Conservation (phyloP, 2,113 vertebrate genomes). For the Crotalus horridus region DNA sequence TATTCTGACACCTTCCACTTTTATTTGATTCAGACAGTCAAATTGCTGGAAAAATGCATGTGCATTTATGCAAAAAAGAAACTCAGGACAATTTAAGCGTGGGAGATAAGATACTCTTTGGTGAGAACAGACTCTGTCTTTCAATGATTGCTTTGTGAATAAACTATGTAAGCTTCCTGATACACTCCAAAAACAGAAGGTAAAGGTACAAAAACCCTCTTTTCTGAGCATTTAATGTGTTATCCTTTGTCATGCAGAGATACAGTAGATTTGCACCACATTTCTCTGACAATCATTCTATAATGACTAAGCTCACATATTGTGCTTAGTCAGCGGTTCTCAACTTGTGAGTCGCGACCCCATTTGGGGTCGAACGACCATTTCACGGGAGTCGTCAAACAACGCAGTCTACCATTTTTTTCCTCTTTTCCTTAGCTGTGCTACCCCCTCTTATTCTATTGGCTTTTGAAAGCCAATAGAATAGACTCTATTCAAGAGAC, state of each 20-base stretch:
- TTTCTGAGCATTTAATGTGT: background rate
- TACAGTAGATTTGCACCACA: conserved; percentile 6
- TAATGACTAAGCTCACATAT: background rate
- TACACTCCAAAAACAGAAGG: conserved; percentile 24
- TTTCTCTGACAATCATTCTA: conserved; percentile 21
- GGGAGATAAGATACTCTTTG: conserved; percentile 45
- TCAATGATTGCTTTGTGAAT: background rate
- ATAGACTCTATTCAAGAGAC: too few species aligned
- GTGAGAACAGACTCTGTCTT: conserved; percentile 37
- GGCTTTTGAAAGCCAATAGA: too few species aligned
- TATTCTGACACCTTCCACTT: conserved; percentile 52
- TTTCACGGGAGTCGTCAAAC: too few species aligned
- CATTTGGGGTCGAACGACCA: too few species aligned
- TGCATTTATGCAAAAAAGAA: conserved; percentile 58
- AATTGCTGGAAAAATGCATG: conserved; percentile 52
- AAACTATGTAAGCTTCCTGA: conserved; percentile 2
- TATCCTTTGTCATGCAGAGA: background rate
- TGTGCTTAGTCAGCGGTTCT: background rate
- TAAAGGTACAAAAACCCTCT: background rate
- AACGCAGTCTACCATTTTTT: too few species aligned
- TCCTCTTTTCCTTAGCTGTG: too few species aligned
- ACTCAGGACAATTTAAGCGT: conserved; percentile 48
- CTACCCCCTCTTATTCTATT: too few species aligned
- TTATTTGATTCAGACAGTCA: conserved; percentile 46
- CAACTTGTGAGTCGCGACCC: too few species aligned